Conservation (phyloP, 2,113 vertebrate species). For the Uropsilus gracilis region DNA sequence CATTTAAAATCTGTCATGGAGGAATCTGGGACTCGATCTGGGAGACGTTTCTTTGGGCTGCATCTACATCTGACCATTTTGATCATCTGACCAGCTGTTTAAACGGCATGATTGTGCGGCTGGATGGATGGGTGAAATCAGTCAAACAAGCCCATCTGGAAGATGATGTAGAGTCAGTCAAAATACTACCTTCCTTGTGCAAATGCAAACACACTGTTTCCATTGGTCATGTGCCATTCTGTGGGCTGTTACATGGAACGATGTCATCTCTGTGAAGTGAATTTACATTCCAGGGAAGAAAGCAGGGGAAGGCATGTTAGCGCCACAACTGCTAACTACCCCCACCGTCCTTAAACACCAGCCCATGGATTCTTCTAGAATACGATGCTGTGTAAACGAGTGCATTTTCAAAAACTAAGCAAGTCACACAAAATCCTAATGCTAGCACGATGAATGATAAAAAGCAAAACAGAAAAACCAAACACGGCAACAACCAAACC, state of each 20-base stretch:
- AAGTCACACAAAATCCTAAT: not conserved
- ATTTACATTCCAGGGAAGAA: slow-evolving; percentile 65
- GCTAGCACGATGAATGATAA: not conserved
- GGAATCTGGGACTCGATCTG: slow-evolving; percentile 63
- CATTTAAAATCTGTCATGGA: slow-evolving; percentile 66
- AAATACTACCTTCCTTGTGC: slow-evolving; percentile 20
- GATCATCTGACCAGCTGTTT: slow-evolving; percentile 74
- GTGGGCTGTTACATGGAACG: not conserved
- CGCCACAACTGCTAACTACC: not conserved
- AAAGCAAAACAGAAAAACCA: slow-evolving; percentile 26
- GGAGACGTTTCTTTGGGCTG: slow-evolving; percentile 66
- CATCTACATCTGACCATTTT: slow-evolving; percentile 66
- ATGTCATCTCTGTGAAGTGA: slow-evolving; percentile 45
- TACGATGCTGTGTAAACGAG: not conserved
- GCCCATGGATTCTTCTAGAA: slow-evolving; percentile 12
- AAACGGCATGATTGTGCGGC: slow-evolving; percentile 42
- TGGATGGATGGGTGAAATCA: slow-evolving; percentile 48
- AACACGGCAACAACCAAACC: no score
- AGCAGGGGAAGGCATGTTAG: slow-evolving; percentile 8
- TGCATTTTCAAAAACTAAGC: slow-evolving; percentile 12
- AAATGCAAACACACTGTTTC: slow-evolving; percentile 57
- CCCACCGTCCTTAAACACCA: not conserved
- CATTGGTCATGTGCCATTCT: slow-evolving; percentile 60
- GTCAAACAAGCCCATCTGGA: slow-evolving; percentile 74
- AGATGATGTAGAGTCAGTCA: slow-evolving; percentile 58